phyloP scores from a whole-genome alignment of 2,888 invertebrate species.

The Leptopterna dolabrata region DNA sequence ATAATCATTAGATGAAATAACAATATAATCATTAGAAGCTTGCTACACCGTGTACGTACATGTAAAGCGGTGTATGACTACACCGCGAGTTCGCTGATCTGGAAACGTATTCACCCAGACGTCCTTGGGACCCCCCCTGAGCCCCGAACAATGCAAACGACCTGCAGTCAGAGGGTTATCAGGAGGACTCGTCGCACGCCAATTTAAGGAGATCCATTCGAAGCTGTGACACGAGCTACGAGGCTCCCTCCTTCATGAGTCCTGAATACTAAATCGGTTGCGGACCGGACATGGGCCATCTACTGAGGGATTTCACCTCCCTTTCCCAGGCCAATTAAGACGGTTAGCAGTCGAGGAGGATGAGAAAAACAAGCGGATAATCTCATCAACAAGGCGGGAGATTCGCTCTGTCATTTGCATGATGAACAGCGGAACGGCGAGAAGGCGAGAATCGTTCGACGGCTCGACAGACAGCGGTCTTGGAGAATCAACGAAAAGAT shows the following conservation, averaged over 20 bases:
- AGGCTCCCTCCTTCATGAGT: not conserved
- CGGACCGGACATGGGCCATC: slow-evolving; percentile 27
- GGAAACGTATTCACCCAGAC: not conserved
- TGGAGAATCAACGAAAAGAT: too few relatives aligned
- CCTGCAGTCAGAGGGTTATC: not conserved
- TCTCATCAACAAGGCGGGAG: not conserved
- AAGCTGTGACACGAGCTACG: not conserved
- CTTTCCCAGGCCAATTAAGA: slow-evolving; percentile 40
- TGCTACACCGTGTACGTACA: too few relatives aligned
- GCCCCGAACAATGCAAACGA: not conserved
- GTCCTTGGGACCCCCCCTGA: not conserved
- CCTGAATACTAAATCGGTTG: slow-evolving; percentile 20
- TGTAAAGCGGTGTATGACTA: too few relatives aligned
- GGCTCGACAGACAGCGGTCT: too few relatives aligned
- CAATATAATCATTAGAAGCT: too few relatives aligned
- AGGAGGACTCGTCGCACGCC: not conserved
- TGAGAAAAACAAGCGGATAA: slow-evolving; percentile 5
- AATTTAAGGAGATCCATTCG: not conserved
- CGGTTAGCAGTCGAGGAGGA: not conserved
- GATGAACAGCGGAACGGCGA: not conserved
- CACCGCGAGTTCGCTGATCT: not conserved
- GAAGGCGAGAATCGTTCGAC: not conserved
- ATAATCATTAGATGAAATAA: too few relatives aligned
- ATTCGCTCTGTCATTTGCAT: not conserved
- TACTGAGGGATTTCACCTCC: not conserved